phyloP scores from a whole-genome alignment of 2,888 invertebrate species.

The Vesta saturnalis region DNA sequence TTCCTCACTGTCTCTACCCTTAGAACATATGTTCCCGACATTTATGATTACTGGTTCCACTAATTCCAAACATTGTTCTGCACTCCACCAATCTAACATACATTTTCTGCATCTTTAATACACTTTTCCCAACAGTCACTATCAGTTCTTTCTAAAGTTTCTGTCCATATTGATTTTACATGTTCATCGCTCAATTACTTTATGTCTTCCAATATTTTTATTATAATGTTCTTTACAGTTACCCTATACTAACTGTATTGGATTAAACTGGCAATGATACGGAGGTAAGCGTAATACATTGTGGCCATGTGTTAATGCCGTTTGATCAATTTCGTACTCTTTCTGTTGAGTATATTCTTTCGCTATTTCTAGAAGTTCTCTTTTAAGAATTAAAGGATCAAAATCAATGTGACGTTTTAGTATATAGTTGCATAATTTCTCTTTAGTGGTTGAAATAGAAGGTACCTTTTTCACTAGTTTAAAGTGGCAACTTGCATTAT shows the following conservation, averaged over 20 bases:
- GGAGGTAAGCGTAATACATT: slow-evolving; percentile 6
- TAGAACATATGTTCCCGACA: not conserved
- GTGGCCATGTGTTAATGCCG: not conserved
- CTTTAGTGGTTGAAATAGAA: not conserved
- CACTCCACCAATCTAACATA: not conserved
- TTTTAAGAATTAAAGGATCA: not conserved
- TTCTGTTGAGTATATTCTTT: not conserved
- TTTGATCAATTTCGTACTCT: not conserved
- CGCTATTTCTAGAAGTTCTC: not conserved
- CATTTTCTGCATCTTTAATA: not conserved
- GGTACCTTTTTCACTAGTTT: not conserved
- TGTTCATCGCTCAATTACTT: not conserved
- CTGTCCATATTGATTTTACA: not conserved
- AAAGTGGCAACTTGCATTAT: too few relatives aligned
- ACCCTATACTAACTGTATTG: slow-evolving; percentile 3
- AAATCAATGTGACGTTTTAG: not conserved
- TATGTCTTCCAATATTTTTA: slow-evolving; percentile 5
- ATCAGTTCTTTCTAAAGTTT: not conserved
- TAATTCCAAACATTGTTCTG: not conserved
- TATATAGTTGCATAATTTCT: not conserved
- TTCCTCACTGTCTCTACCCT: not conserved
- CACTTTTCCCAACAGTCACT: not conserved
- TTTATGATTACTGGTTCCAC: not conserved
- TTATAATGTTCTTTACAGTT: slow-evolving; percentile 1
- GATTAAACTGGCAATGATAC: slow-evolving; percentile 9